phyloP scores from a whole-genome alignment of 1,140 invertebrate species.

The Formica exsecta region DNA sequence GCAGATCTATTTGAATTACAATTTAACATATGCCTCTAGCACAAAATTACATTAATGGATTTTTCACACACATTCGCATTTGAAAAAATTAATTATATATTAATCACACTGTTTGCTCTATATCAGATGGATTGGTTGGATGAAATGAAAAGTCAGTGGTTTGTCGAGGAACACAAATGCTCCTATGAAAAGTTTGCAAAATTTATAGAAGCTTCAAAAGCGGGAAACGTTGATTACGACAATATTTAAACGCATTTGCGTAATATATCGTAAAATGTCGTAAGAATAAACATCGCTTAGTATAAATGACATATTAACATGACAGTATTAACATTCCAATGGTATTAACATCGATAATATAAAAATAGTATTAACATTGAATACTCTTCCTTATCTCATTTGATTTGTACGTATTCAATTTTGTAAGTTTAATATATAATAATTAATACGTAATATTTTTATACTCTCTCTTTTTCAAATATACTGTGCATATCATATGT shows the following conservation, averaged over 20 bases:
- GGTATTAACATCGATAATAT: neutral
- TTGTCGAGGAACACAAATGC: slow-evolving; percentile 58
- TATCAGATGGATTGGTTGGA: slow-evolving; percentile 69
- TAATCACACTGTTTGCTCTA: neutral
- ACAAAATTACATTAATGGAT: neutral
- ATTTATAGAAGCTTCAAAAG: slow-evolving; percentile 43
- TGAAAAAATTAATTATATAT: slow-evolving; percentile 17
- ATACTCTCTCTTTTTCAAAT: slow-evolving; percentile 1
- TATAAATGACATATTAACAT: slow-evolving; percentile 25
- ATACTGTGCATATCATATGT: neutral
- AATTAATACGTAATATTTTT: slow-evolving; percentile 29
- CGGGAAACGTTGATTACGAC: slow-evolving; percentile 63
- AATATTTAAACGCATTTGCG: slow-evolving; percentile 29
- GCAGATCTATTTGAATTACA: neutral
- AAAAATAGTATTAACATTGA: neutral
- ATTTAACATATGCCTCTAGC: neutral
- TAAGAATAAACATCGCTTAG: slow-evolving; percentile 21
- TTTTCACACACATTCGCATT: neutral
- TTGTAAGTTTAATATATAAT: neutral
- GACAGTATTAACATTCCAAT: neutral
- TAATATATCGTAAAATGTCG: slow-evolving; percentile 12
- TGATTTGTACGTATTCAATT: neutral
- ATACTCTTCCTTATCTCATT: neutral
- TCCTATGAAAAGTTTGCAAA: slow-evolving; percentile 63
- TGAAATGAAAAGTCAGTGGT: slow-evolving; percentile 62